Evolutionary conservation across 2,888 invertebrate species (phyloP).

Genomic region (Eretmocerus hayati): DNA sequence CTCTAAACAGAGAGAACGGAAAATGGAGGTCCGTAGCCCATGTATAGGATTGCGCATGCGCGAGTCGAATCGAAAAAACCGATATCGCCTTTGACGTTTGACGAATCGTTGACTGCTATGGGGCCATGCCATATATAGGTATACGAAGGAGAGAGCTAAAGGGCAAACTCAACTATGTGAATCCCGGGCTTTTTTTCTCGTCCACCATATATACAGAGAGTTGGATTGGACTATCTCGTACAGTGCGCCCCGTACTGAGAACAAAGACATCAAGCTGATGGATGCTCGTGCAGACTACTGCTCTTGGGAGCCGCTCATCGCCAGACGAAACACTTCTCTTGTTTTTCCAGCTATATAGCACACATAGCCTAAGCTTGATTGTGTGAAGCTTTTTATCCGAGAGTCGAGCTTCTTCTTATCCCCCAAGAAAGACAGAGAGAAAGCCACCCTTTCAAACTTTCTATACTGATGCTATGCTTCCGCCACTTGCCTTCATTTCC

Average conservation of each 20-base stretch:
- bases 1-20: slow-evolving; percentile 22
- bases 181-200: background rate
- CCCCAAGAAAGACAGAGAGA: no score
- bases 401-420: background rate
- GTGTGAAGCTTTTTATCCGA: background rate
- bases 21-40: slow-evolving; percentile 30
- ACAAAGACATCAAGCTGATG: slow-evolving; percentile 46
- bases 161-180: no score
- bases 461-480: background rate
- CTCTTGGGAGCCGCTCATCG: slow-evolving; percentile 32
- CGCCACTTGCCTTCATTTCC: slow-evolving; percentile 13
- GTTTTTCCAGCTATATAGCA: slow-evolving; percentile 27
- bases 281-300: slow-evolving; percentile 32
- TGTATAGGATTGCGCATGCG: slow-evolving; percentile 30
- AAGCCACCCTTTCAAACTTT: slow-evolving; percentile 8
- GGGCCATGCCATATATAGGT: slow-evolving; percentile 1
- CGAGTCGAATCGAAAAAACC: slow-evolving; percentile 33
- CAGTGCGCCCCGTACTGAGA: slow-evolving; percentile 37
- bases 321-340: slow-evolving; percentile 33
- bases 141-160: background rate
- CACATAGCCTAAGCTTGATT: no score
- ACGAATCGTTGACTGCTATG: slow-evolving; percentile 36
- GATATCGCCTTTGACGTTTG: slow-evolving; percentile 44
- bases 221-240: no score
- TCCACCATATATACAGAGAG: background rate